Base-by-base conservation (phyloP, 2,888 invertebrate species). In the Piscicola geometra region DNA sequence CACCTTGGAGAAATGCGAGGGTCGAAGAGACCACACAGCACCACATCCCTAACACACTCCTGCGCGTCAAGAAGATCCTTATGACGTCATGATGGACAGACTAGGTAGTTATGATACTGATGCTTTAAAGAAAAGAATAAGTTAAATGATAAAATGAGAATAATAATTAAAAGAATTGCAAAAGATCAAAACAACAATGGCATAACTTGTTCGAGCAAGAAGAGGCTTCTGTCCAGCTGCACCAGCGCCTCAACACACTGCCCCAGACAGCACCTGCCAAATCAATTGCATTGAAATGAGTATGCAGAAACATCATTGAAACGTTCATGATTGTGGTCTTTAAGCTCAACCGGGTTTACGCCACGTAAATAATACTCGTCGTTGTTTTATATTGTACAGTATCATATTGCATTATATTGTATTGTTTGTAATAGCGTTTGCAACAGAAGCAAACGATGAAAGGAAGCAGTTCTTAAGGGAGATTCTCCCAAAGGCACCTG, bases 1-100 rank as follows among this genome's bases (percentile, higher is more conserved):
- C 91, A 92, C 80, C 94, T 87, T 1, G 94, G 94, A 0, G 94
- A 94, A 77, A 91, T 86, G 0, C 91, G 88, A 5, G 93, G 91
- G 87, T 94, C 91, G 86, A 94, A 94, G 78, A 94, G 86, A 81
- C 90, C 89, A 33, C 93, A 89, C 77, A 94, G 84, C 86, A 88
- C 89, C 28, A 90, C 88, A 78, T 88, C 86, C 0, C 41, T 18
- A 35, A 76, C 75, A 25, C 35, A 5, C 12, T 78, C 78, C 78
- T 78, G 71, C 1, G 25, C 12, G 9, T 47, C 9, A 47, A 15
- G 50, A 47, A 47, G 50, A 47, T 15, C 21, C 21, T 47, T 21
- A 15, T 47, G 9, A 47, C 21, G 9, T 47, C 21, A 47, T 47
- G 9, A 15, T 15, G 21, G 9, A 47, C 21, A 15, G 9, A 47